These are phyloP conservation scores for Cromileptes altivelis DNA, from an alignment of 2,113 vertebrate species.

Conservation along the genomic window DNA sequence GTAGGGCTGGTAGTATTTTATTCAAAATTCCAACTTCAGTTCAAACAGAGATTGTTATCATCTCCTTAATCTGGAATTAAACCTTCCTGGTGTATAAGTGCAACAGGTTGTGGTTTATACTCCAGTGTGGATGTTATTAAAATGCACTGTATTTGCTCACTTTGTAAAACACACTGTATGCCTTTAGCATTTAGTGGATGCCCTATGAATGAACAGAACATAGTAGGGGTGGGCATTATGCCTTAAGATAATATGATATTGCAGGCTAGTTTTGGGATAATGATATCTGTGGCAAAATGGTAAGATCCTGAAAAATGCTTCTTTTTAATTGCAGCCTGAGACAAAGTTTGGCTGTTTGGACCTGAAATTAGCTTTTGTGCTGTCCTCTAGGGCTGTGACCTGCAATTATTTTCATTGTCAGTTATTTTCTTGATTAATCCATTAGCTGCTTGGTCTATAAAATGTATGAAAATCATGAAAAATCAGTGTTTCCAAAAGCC, in stretches of 20 bases:
- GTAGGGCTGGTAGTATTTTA: neutral
- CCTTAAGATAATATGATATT: neutral
- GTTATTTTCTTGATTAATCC: no score
- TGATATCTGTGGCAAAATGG: neutral
- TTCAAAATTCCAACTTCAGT: neutral
- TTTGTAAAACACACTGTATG: neutral
- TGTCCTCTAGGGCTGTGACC: no score
- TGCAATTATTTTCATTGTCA: no score
- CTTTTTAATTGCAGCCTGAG: neutral
- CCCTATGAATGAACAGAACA: neutral
- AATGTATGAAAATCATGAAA: no score
- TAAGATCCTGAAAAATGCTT: neutral
- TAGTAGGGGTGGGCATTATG: neutral
- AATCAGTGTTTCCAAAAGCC: no score
- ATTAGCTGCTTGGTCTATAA: no score
- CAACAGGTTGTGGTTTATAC: neutral
- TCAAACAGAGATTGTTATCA: neutral
- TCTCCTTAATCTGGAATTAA: neutral
- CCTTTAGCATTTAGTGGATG: neutral
- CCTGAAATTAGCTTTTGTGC: neutral
- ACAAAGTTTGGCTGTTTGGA: neutral
- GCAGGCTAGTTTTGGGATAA: neutral
- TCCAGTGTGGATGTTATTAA: neutral
- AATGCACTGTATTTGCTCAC: neutral
- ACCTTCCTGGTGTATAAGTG: neutral